phyloP scores from a whole-genome alignment of 2,888 invertebrate genomes.

The Panopea generosa region DNA sequence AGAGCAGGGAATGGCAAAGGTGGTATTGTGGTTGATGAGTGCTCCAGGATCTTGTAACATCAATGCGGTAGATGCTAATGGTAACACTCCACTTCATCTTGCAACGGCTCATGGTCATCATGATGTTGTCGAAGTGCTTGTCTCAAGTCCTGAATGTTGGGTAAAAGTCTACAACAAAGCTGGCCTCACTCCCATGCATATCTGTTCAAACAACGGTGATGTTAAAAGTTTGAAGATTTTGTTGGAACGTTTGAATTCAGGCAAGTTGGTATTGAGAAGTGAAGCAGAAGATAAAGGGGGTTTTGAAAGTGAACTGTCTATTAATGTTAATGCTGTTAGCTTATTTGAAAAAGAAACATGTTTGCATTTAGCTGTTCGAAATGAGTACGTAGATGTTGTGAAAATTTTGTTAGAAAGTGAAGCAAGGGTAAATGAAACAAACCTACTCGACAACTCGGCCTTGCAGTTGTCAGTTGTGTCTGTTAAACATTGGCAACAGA shows the following conservation, averaged over 20 bases:
- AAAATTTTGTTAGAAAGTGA: conserved; percentile 67
- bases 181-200: conserved; percentile 60
- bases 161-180: conserved; percentile 58
- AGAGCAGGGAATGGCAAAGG: conserved; percentile 54
- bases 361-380: conserved; percentile 60
- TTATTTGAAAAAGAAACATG: conserved; percentile 52
- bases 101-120: conserved; percentile 55
- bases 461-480: conserved; percentile 63
- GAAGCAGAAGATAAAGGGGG: conserved; percentile 9
- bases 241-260: conserved; percentile 9
- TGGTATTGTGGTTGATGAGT: conserved; percentile 57
- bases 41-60: conserved; percentile 59
- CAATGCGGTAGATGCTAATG: conserved; percentile 55
- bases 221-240: conserved; percentile 42
- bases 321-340: conserved; percentile 52
- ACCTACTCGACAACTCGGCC: conserved; percentile 68
- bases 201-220: conserved; percentile 59
- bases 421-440: conserved; percentile 70
- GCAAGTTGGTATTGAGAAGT: conserved; percentile 6
- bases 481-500: conserved; percentile 45
- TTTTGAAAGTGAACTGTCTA: conserved; percentile 44
- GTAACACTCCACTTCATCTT: conserved; percentile 66
- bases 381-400: conserved; percentile 62
- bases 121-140: conserved; percentile 53
- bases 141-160: conserved; percentile 42